Conservation (phyloP, 2,113 vertebrate genomes). For the Pandion haliaetus region DNA sequence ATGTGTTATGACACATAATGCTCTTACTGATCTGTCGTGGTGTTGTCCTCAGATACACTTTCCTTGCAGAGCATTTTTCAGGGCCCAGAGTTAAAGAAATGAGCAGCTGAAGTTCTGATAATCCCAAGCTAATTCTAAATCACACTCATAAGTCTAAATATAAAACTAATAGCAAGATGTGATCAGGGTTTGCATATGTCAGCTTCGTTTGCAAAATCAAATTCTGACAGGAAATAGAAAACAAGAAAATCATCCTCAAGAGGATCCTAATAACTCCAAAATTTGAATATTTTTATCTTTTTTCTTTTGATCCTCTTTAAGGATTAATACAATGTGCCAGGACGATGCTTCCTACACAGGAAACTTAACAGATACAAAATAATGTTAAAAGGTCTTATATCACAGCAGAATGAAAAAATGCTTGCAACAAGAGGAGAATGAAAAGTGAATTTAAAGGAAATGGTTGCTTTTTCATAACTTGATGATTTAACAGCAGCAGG, state of each 20-base stretch:
- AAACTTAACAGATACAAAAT: neutral
- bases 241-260: neutral
- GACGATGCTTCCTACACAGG: neutral
- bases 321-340: neutral
- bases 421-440: neutral
- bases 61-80: neutral
- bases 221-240: conserved; percentile 41
- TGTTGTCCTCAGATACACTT: neutral
- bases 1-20: neutral
- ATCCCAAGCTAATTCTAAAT: neutral
- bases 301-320: conserved; percentile 21
- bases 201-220: conserved; percentile 23
- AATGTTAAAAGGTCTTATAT: too few species aligned
- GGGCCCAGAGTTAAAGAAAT: neutral
- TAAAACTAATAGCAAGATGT: neutral
- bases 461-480: neutral
- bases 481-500: neutral
- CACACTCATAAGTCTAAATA: neutral
- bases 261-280: neutral
- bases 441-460: neutral
- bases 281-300: neutral
- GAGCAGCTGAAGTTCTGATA: conserved; percentile 28
- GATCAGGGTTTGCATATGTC: neutral
- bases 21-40: neutral
- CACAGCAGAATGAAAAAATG: neutral